phyloP scores from a whole-genome alignment of 2,888 invertebrate species.

The Sipha maydis region DNA sequence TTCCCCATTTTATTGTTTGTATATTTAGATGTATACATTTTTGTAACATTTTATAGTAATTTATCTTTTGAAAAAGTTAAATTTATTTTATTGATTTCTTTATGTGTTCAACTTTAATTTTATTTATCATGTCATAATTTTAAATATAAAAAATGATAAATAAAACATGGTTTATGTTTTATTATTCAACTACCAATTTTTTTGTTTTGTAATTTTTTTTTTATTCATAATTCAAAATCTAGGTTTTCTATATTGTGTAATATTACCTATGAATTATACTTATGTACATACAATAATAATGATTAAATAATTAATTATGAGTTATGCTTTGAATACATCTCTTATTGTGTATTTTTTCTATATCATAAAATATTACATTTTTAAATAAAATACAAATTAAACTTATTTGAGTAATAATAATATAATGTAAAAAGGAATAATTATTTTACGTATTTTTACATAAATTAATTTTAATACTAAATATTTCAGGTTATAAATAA shows the following conservation, averaged over 20 bases:
- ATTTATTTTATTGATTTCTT: background rate
- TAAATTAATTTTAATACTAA: background rate
- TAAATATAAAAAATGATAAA: background rate
- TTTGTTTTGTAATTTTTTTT: background rate
- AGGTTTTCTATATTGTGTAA: background rate
- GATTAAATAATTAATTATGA: background rate
- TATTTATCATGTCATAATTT: background rate
- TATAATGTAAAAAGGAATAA: constrained; percentile 16
- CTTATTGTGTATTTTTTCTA: background rate
- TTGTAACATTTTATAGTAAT: constrained; percentile 18
- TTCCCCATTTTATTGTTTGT: background rate
- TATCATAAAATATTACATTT: background rate
- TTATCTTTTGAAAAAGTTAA: background rate
- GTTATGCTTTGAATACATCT: background rate
- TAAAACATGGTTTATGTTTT: background rate
- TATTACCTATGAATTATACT: background rate
- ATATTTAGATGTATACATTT: constrained; percentile 17
- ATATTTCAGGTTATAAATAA: background rate
- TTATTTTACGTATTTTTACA: constrained; percentile 18
- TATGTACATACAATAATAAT: background rate
- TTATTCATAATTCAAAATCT: background rate
- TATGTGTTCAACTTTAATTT: constrained; percentile 20
- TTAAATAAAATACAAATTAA: constrained; percentile 18
- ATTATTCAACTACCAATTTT: background rate
- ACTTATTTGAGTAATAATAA: background rate